These are phyloP conservation scores for Cariama cristata DNA, from an alignment of 2,113 vertebrate species.

Conservation along the genomic window DNA sequence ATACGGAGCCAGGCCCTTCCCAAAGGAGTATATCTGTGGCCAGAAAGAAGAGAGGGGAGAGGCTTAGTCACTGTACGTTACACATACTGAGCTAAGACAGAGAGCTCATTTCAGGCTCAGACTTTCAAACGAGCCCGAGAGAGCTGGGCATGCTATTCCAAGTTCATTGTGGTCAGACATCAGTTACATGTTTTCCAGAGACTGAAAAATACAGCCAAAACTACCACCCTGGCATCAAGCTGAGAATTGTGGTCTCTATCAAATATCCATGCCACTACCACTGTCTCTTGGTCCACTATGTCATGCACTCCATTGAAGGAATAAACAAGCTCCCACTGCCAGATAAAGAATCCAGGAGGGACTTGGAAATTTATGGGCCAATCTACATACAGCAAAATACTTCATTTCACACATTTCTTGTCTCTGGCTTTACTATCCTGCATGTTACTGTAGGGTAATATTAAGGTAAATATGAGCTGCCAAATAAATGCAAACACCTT, in stretches of 20 bases:
- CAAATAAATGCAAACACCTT: background rate
- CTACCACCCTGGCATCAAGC: background rate
- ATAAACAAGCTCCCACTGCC: background rate
- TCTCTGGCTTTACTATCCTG: background rate
- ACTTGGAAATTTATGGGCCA: background rate
- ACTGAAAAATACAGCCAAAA: background rate
- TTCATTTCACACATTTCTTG: background rate
- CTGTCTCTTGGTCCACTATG: background rate
- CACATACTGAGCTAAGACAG: background rate
- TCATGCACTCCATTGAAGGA: background rate
- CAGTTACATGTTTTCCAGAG: background rate
- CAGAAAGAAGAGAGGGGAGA: background rate
- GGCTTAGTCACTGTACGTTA: background rate
- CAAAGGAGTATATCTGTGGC: background rate
- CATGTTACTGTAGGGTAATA: accelerated
- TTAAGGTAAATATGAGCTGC: background rate
- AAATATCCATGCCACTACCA: background rate
- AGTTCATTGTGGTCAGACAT: background rate
- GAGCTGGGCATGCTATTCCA: background rate
- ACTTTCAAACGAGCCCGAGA: background rate
- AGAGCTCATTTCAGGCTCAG: background rate
- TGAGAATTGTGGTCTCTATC: background rate
- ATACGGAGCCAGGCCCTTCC: background rate
- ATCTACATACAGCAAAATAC: accelerated
- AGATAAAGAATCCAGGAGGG: background rate